A percentile compares a stretch with the other conserved stretches of the same genome.
These are phyloP conservation scores for Enteromius paludinosus DNA, from an alignment of 2,797 vertebrate genomes.

Conservation along the genomic window DNA sequence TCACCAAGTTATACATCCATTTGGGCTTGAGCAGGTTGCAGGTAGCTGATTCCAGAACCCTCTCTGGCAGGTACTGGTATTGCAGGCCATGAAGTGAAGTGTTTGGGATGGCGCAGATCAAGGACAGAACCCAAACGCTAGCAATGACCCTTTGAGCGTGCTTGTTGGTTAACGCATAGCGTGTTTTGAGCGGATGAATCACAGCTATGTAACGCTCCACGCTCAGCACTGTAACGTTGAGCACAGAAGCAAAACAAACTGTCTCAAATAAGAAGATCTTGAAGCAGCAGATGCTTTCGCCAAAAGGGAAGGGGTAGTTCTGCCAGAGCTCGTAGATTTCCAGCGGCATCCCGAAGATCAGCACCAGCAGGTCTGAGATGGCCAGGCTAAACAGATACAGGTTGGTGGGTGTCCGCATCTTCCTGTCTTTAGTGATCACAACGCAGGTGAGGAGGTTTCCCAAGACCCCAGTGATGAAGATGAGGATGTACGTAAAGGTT, in stretches of 20 bases:
- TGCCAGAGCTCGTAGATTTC: conserved; percentile 84
- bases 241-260: conserved; percentile 82
- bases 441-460: conserved; percentile 82
- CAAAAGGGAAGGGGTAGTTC: conserved; percentile 84
- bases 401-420: conserved; percentile 83
- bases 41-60: conserved; percentile 77
- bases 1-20: conserved; percentile 84
- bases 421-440: conserved; percentile 79
- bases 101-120: conserved; percentile 81
- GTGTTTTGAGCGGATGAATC: conserved; percentile 80
- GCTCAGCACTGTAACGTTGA: conserved; percentile 81
- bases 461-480: conserved; percentile 76
- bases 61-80: conserved; percentile 74
- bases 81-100: conserved; percentile 80
- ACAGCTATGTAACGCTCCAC: conserved; percentile 82
- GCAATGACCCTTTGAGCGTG: conserved; percentile 78
- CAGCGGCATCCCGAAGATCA: conserved; percentile 82
- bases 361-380: conserved; percentile 78
- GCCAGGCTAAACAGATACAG: conserved; percentile 82
- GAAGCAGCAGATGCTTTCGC: conserved; percentile 80
- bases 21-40: conserved; percentile 80
- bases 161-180: conserved; percentile 78
- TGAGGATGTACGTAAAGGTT: conserved; percentile 75
- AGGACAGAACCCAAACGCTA: conserved; percentile 72
- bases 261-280: conserved; percentile 84